Percentiles rank a stretch among this genome's conserved stretches.
These are phyloP conservation scores for Megalopta genalis DNA, from an alignment of 1,140 invertebrate species.

Conservation along the genomic window DNA sequence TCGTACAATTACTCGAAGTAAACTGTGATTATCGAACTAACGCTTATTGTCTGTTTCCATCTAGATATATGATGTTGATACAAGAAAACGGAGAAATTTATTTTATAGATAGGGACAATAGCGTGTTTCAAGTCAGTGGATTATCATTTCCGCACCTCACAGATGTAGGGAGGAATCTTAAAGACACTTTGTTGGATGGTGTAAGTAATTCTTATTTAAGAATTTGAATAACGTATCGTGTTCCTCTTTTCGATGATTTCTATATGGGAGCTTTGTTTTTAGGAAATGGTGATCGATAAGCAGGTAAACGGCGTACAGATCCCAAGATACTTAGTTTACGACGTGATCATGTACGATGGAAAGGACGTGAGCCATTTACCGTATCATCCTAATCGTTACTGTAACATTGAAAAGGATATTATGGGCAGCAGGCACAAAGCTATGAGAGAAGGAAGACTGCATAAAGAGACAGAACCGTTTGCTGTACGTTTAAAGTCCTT, in stretches of 20 bases:
- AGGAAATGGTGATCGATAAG: conserved; percentile 95
- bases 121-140: conserved; percentile 92
- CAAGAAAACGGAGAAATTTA: conserved; percentile 91
- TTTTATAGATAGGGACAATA: conserved; percentile 97
- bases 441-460: conserved; percentile 87
- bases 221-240: background rate
- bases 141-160: conserved; percentile 90
- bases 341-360: conserved; percentile 93
- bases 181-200: conserved; percentile 95
- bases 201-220: conserved; percentile 79
- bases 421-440: conserved; percentile 85
- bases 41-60: conserved; percentile 46
- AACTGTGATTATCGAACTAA: background rate
- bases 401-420: conserved; percentile 88
- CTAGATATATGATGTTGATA: conserved; percentile 98
- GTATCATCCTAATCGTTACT: conserved; percentile 88
- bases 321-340: conserved; percentile 97
- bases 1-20: too few species aligned
- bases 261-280: conserved; percentile 48
- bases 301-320: conserved; percentile 86
- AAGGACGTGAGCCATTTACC: conserved; percentile 88
- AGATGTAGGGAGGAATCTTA: conserved; percentile 86
- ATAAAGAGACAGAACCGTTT: conserved; percentile 91
- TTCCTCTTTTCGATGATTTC: background rate
- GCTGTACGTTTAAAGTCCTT: conserved; percentile 93